Evolutionary conservation across 2,113 vertebrate species (phyloP).

Genomic region (Dascyllus trimaculatus): DNA sequence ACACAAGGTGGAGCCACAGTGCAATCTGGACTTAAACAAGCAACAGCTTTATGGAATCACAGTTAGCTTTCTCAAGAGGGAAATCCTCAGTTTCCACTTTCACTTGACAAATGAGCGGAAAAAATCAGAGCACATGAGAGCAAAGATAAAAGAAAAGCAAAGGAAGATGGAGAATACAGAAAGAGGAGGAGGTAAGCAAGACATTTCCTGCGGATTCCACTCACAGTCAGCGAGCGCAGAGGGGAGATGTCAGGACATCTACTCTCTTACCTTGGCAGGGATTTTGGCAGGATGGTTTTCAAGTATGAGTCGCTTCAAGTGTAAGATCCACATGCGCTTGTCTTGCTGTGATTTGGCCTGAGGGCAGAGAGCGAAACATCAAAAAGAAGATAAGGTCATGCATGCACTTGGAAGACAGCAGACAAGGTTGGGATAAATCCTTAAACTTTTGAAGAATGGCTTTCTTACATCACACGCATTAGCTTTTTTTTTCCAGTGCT

Average conservation of each 20-base stretch:
- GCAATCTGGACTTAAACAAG: conserved; percentile 16
- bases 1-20: conserved; percentile 81
- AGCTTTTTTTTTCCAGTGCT: conserved; percentile 40
- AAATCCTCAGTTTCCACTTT: conserved; percentile 28
- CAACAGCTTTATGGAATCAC: neutral
- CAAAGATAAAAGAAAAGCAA: neutral
- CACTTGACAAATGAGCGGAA: neutral
- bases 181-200: conserved; percentile 1
- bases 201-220: conserved; percentile 42
- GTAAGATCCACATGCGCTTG: conserved; percentile 97
- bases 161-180: conserved; percentile 14
- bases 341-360: conserved; percentile 97
- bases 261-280: conserved; percentile 93
- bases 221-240: conserved; percentile 21
- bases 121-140: conserved; percentile 1
- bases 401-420: conserved; percentile 32
- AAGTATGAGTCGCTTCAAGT: conserved; percentile 97
- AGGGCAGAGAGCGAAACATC: conserved; percentile 52
- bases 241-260: conserved; percentile 2
- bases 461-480: conserved; percentile 49
- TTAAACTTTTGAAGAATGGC: conserved; percentile 16
- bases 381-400: conserved; percentile 52
- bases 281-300: conserved; percentile 99
- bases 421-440: conserved; percentile 37
- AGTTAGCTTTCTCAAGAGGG: neutral